phyloP scores from a whole-genome alignment of 1,140 invertebrate genomes.

The Nilaparvata lugens region DNA sequence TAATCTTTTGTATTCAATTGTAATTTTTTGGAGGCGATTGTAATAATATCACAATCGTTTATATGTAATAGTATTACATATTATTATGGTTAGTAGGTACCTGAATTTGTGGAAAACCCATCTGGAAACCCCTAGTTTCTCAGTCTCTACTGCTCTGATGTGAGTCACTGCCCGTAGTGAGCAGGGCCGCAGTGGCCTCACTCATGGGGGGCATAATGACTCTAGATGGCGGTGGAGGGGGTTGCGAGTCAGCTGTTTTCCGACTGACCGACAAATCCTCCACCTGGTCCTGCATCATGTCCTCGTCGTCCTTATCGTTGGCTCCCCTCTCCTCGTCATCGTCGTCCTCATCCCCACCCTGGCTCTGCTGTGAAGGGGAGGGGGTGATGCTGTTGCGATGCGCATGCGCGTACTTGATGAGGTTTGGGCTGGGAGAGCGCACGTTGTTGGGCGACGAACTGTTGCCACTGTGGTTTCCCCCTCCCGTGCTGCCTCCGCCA shows the following conservation, averaged over 20 bases:
- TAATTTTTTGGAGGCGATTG: no score
- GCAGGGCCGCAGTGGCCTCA: constrained; percentile 22
- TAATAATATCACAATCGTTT: no score
- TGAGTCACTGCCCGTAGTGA: constrained; percentile 24
- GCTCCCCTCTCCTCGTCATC: neutral
- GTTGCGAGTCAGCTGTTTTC: constrained; percentile 24
- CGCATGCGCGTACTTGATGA: constrained; percentile 27
- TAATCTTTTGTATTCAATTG: no score
- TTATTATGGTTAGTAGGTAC: no score
- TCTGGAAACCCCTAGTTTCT: neutral
- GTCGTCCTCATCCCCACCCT: constrained; percentile 7
- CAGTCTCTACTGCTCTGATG: constrained; percentile 14
- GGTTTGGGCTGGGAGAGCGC: constrained; percentile 29
- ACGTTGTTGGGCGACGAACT: constrained; percentile 27
- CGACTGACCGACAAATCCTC: constrained; percentile 40
- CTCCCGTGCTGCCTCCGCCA: no score
- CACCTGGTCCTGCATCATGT: constrained; percentile 35
- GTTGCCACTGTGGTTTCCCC: constrained; percentile 7
- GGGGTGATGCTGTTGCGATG: constrained; percentile 20
- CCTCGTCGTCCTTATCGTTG: constrained; percentile 12
- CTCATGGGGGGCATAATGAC: constrained; percentile 32
- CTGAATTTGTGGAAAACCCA: no score
- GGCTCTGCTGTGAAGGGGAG: constrained; percentile 10
- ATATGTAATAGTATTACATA: no score
- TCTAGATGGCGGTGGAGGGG: constrained; percentile 23